Percentiles rank a stretch among this genome's conserved stretches.
Evolutionary conservation across 1,140 invertebrate species (phyloP).

Genomic region (Mactra quadrangularis): DNA sequence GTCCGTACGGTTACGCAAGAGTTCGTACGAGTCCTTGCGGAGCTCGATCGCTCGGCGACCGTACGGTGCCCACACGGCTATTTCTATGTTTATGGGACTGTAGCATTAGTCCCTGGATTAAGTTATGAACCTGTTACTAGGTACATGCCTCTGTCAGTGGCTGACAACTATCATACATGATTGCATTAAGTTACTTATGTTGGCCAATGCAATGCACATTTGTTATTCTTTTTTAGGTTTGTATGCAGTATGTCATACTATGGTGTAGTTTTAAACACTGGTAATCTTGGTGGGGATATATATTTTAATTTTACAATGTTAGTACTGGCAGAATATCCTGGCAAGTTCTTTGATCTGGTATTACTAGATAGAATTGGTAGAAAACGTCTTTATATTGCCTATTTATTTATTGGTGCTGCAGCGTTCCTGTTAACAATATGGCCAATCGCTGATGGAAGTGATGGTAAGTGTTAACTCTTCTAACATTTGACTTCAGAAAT

Average conservation of each 20-base stretch:
- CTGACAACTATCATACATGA: too few species aligned
- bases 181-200: too few species aligned
- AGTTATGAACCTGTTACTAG: too few species aligned
- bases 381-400: slow-evolving; percentile 42
- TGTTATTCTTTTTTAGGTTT: slow-evolving; percentile 65
- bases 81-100: too few species aligned
- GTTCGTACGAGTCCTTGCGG: too few species aligned
- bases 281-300: slow-evolving; percentile 67
- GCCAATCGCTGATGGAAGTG: slow-evolving; percentile 51
- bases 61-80: too few species aligned
- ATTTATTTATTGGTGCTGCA: slow-evolving; percentile 56
- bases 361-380: slow-evolving; percentile 62
- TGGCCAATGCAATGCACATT: too few species aligned
- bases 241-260: slow-evolving; percentile 65
- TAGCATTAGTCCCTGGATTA: too few species aligned
- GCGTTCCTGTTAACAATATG: slow-evolving; percentile 60
- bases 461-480: too few species aligned
- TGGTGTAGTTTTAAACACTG: slow-evolving; percentile 84
- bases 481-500: not conserved
- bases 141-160: too few species aligned
- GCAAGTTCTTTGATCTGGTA: slow-evolving; percentile 69
- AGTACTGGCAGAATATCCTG: slow-evolving; percentile 90
- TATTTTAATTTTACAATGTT: slow-evolving; percentile 73
- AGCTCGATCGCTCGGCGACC: too few species aligned
- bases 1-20: too few species aligned